Conservation (phyloP, 2,113 vertebrate genomes). For the Myiagra hebetior region DNA sequence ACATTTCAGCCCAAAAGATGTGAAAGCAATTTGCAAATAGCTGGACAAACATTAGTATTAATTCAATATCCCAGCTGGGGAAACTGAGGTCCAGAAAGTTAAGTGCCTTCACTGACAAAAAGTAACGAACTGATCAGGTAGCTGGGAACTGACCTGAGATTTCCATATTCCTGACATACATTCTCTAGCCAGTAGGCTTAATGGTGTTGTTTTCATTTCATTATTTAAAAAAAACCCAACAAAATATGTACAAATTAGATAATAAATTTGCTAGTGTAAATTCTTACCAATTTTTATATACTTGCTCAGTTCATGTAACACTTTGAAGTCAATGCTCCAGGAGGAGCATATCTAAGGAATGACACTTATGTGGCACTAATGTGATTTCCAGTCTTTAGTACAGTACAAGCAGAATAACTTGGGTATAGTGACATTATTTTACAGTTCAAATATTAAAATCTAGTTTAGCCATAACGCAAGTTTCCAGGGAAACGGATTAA, state of each 20-base stretch:
- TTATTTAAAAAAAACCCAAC: neutral
- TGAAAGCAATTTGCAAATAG: neutral
- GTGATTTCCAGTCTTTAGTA: neutral
- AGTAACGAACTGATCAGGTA: neutral
- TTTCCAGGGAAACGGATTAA: neutral
- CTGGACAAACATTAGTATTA: neutral
- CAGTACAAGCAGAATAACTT: neutral
- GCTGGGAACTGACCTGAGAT: neutral
- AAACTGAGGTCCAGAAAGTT: neutral
- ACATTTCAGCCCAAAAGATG: neutral
- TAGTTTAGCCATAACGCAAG: neutral
- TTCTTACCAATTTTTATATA: neutral
- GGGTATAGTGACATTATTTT: neutral
- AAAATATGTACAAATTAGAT: neutral
- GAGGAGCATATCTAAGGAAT: neutral
- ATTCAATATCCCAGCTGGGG: neutral
- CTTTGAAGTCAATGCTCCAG: neutral
- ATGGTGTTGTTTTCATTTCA: accelerated
- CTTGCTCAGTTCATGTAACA: neutral
- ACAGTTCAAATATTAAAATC: neutral
- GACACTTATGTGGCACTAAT: neutral
- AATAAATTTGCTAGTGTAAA: neutral
- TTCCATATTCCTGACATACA: neutral
- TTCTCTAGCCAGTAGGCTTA: neutral
- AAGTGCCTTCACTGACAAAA: neutral